Percentiles rank a stretch among this genome's conserved stretches.
Evolutionary conservation across 1,140 invertebrate species (phyloP).

Genomic region (Lepidurus couesii): DNA sequence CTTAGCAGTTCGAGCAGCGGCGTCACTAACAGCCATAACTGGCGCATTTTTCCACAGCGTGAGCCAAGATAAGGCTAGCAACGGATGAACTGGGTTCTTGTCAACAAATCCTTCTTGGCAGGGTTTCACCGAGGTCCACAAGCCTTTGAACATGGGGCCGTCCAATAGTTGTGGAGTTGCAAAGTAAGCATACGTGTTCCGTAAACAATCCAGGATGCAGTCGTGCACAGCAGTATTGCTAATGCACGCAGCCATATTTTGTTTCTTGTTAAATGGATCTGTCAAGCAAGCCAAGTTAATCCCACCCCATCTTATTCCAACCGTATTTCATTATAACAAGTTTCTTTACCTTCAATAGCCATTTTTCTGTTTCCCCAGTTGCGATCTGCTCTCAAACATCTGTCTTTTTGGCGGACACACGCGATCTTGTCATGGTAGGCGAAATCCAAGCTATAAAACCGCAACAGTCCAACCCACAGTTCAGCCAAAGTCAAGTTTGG

Average conservation of each 20-base stretch:
- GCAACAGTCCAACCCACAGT: constrained; percentile 48
- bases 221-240: constrained; percentile 38
- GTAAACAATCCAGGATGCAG: constrained; percentile 2
- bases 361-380: constrained; percentile 48
- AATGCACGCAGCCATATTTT: constrained; percentile 48
- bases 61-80: constrained; percentile 12
- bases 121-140: constrained; percentile 27
- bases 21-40: neutral
- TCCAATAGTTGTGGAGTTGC: constrained; percentile 16
- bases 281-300: constrained; percentile 35
- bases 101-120: neutral
- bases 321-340: constrained; percentile 38
- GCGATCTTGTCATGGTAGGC: constrained; percentile 44
- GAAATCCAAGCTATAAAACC: constrained; percentile 48
- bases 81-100: neutral
- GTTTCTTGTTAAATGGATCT: constrained; percentile 50
- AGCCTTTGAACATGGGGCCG: constrained; percentile 28
- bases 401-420: constrained; percentile 42
- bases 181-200: constrained; percentile 20
- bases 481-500: constrained; percentile 39
- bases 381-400: constrained; percentile 43
- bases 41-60: constrained; percentile 7
- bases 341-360: constrained; percentile 46
- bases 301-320: constrained; percentile 2
- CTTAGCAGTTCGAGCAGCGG: neutral